A percentile compares a stretch with the other conserved stretches of the same genome.
phyloP scores from a whole-genome alignment of 1,140 invertebrate genomes.

The Steinernema khuongi region DNA sequence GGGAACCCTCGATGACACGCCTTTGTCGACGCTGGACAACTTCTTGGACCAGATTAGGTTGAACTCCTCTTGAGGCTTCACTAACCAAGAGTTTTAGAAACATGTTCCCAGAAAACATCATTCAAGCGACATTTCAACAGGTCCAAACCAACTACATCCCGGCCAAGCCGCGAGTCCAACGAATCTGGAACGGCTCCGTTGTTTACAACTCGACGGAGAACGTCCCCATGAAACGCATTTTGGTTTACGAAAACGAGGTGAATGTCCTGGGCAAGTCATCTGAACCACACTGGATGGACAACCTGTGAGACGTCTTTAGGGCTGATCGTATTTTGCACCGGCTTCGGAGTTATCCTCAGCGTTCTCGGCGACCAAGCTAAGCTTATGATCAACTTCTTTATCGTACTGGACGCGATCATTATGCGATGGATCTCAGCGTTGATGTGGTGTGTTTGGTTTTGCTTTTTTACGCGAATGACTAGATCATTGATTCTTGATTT shows the following conservation, averaged over 20 bases:
- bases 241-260: slow-evolving; percentile 60
- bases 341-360: slow-evolving; percentile 63
- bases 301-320: slow-evolving; percentile 55
- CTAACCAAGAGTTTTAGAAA: slow-evolving; percentile 40
- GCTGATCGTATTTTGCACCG: slow-evolving; percentile 63
- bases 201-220: slow-evolving; percentile 19
- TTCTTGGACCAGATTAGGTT: slow-evolving; percentile 86
- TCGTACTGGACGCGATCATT: slow-evolving; percentile 62
- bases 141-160: slow-evolving; percentile 36
- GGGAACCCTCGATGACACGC: slow-evolving; percentile 62
- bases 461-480: background rate
- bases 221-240: slow-evolving; percentile 40
- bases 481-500: too few relatives aligned
- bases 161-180: slow-evolving; percentile 16
- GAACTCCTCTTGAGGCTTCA: background rate
- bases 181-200: background rate
- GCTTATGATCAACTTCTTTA: slow-evolving; percentile 63
- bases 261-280: slow-evolving; percentile 60
- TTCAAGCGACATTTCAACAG: slow-evolving; percentile 58
- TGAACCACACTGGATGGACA: background rate
- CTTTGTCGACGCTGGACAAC: slow-evolving; percentile 78
- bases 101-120: slow-evolving; percentile 57
- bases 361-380: slow-evolving; percentile 59
- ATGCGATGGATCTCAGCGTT: slow-evolving; percentile 70
- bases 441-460: slow-evolving; percentile 68